Evolutionary conservation across 2,113 vertebrate species (phyloP), one percentile per base, ranked within the genome.

Genomic region (Odobenus rosmarus): DNA sequence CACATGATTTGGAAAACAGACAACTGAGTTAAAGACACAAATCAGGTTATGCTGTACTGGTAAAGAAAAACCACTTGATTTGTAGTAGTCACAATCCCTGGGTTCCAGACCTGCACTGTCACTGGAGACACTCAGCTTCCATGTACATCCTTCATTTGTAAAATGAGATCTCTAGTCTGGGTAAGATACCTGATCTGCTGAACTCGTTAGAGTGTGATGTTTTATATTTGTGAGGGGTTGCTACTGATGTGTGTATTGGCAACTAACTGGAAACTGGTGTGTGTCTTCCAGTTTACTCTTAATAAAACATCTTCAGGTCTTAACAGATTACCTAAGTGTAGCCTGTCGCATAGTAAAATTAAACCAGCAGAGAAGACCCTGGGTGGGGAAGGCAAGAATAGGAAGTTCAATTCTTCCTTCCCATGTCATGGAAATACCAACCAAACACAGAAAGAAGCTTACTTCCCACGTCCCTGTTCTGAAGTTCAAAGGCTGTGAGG

Each of bases 41-140:
- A 61, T 88, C 36, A 72, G 7, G 31, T 36, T 61, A n/a, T 42
- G 53, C n/a, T 33, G 3, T 28, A 4, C 23, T 12, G 8, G 4
- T 26, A 59, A 71, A 57, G 21, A 5, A 16, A 77, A 23, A 1
- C 0, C 55, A 33, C 13, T 67, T 26, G 36, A 36, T 57, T 1
- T 0, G 0, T 3, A 15, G 8, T 1, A 33, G 15, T 14, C 36
- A 26, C 12, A 46, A 57, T 79, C 2, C 3, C 33, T 42, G 90
- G 51, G 31, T 26, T 71, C 67, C 31, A 28, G 36, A 67, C 39
- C 15, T 1, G 1, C n/a, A 39, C 53, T 71, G 1, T 28, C 18
- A 0, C 74, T 14, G 21, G 39, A 64, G 8, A 36, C 82, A 1
- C 42, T 62, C 2, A 11, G 51, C 36, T 33, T 14, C 71, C 0